Evolutionary conservation across 2,888 invertebrate genomes (phyloP).

Genomic region (Polia nebulosa): DNA sequence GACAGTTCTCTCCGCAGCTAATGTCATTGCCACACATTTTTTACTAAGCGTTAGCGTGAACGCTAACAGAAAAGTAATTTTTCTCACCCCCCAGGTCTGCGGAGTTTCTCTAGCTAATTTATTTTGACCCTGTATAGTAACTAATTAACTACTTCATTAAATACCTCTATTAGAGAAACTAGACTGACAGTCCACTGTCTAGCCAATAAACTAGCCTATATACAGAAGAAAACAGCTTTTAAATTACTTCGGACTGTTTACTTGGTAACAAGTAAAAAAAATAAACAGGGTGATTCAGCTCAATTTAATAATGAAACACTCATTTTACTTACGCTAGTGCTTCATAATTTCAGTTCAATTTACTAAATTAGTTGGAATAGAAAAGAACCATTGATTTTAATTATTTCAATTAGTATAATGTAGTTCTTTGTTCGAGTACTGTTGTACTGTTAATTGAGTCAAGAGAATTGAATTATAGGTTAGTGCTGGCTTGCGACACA

Average conservation of each 20-base stretch:
- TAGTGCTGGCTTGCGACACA: slow-evolving; percentile 6
- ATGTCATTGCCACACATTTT: no score
- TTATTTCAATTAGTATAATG: slow-evolving; percentile 44
- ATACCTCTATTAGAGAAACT: no score
- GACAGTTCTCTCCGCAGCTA: no score
- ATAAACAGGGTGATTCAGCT: slow-evolving; percentile 21
- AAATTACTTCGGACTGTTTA: slow-evolving; percentile 14
- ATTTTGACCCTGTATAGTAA: not conserved
- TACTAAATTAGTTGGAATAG: slow-evolving; percentile 37
- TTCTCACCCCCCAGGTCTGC: no score
- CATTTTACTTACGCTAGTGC: slow-evolving; percentile 25
- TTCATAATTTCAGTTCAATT: slow-evolving; percentile 43
- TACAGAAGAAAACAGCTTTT: not conserved
- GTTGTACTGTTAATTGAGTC: slow-evolving; percentile 23
- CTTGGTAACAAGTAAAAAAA: slow-evolving; percentile 7
- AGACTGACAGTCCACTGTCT: no score
- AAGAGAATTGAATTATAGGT: slow-evolving; percentile 20
- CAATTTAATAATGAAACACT: slow-evolving; percentile 41
- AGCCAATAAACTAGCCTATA: no score
- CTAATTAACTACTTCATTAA: no score
- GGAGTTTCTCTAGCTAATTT: no score
- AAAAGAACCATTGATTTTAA: slow-evolving; percentile 50
- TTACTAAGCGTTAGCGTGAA: no score
- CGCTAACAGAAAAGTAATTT: no score
- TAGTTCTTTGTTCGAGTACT: slow-evolving; percentile 23